Conservation (phyloP, 2,888 invertebrate genomes). For the Argynnis bischoffii region DNA sequence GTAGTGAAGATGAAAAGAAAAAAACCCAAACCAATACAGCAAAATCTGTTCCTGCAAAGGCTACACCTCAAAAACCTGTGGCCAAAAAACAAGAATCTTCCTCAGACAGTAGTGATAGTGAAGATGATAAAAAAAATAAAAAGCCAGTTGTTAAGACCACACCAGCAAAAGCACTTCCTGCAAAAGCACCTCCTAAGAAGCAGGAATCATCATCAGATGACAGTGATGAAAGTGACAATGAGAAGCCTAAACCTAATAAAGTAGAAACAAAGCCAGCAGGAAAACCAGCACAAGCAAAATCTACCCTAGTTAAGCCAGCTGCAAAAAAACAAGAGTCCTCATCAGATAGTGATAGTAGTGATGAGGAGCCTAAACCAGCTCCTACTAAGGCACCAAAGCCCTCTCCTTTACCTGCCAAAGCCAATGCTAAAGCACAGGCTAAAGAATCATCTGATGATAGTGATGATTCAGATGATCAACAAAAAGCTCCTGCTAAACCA, state of each 20-base stretch:
- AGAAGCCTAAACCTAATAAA: conserved; percentile 39
- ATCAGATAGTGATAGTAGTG: conserved; percentile 48
- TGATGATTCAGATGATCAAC: conserved; percentile 49
- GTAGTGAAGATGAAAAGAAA: conserved; percentile 62
- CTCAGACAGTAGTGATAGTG: conserved; percentile 61
- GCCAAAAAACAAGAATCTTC: conserved; percentile 59
- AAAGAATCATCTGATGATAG: conserved; percentile 48
- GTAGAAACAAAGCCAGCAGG: conserved; percentile 31
- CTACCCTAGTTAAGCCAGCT: conserved; percentile 41
- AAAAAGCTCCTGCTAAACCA: conserved; percentile 40
- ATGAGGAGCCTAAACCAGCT: conserved; percentile 44
- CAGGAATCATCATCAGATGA: conserved; percentile 53
- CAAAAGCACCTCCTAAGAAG: conserved; percentile 26
- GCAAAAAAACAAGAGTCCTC: conserved; percentile 43
- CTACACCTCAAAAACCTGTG: conserved; percentile 47
- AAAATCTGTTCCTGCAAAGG: conserved; percentile 35
- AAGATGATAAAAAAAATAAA: conserved; percentile 65
- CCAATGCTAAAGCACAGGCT: conserved; percentile 30
- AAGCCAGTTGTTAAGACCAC: conserved; percentile 33
- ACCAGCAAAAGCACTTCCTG: conserved; percentile 11
- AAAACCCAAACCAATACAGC: conserved; percentile 41
- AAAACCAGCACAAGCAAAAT: conserved; percentile 29
- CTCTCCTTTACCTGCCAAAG: conserved; percentile 42
- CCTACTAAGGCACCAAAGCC: conserved; percentile 39
- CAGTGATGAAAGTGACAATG: conserved; percentile 65